A percentile compares a stretch with the other conserved stretches of the same genome.
phyloP scores from a whole-genome alignment of 2,888 invertebrate species.

The Coleophora flavipennella region DNA sequence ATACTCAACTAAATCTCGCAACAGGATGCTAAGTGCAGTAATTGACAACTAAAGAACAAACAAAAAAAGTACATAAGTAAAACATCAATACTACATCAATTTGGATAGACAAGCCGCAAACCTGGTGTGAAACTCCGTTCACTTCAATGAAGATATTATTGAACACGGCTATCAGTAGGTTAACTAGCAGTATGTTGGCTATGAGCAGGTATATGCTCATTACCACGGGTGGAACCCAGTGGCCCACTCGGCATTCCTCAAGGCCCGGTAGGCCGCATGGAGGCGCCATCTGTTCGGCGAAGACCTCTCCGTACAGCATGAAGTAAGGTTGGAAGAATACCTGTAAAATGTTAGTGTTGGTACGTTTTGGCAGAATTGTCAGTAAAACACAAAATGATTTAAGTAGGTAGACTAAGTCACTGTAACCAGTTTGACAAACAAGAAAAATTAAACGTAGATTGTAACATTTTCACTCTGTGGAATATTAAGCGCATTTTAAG shows the following conservation, averaged over 20 bases:
- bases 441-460: too few relatives aligned
- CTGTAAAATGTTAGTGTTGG: conserved; percentile 65
- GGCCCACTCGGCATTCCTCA: conserved; percentile 84
- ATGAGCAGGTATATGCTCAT: conserved; percentile 98
- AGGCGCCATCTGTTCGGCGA: conserved; percentile 96
- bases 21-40: conserved; percentile 30
- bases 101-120: conserved; percentile 54
- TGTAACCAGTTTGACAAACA: too few relatives aligned
- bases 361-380: neutral
- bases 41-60: conserved; percentile 13
- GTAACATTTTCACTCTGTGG: too few relatives aligned
- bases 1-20: conserved; percentile 48
- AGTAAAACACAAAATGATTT: too few relatives aligned
- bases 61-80: conserved; percentile 17
- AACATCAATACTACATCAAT: conserved; percentile 22
- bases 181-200: conserved; percentile 97
- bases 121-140: conserved; percentile 95
- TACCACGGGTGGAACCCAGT: conserved; percentile 95
- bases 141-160: conserved; percentile 97
- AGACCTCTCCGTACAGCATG: conserved; percentile 99
- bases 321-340: conserved; percentile 98
- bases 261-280: conserved; percentile 85
- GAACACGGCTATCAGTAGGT: conserved; percentile 98
- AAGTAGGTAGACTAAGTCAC: too few relatives aligned
- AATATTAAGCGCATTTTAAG: too few relatives aligned